A percentile compares a stretch with the other conserved stretches of the same genome.
phyloP scores from a whole-genome alignment of 2,113 vertebrate species.

The Corydoras maculifer region DNA sequence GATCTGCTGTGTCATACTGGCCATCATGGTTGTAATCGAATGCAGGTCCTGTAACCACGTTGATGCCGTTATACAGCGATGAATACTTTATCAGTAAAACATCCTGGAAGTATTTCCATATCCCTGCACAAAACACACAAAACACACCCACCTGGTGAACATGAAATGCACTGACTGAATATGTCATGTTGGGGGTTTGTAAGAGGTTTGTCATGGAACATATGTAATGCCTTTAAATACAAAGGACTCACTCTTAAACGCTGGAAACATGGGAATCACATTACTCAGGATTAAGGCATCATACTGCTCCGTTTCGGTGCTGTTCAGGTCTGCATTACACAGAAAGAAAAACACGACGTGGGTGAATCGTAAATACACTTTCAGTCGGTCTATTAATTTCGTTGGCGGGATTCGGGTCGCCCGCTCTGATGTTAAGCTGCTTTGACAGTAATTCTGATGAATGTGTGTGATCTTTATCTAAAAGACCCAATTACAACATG shows the following conservation, averaged over 20 bases:
- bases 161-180: too few relatives aligned
- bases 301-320: constrained; percentile 58
- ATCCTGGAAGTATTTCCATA: constrained; percentile 64
- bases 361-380: too few relatives aligned
- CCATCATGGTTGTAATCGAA: constrained; percentile 67
- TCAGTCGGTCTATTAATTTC: too few relatives aligned
- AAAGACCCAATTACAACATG: too few relatives aligned
- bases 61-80: constrained; percentile 53
- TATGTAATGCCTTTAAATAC: background rate
- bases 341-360: background rate
- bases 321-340: constrained; percentile 63
- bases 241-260: constrained; percentile 75
- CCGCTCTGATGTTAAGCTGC: too few relatives aligned
- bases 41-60: constrained; percentile 59
- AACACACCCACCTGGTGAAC: too few relatives aligned
- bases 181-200: too few relatives aligned
- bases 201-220: background rate
- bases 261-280: constrained; percentile 77
- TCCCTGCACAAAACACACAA: constrained; percentile 42
- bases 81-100: constrained; percentile 58
- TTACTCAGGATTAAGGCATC: constrained; percentile 84
- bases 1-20: constrained; percentile 50
- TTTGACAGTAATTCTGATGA: too few relatives aligned
- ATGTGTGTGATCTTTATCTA: too few relatives aligned
- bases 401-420: too few relatives aligned